These are phyloP conservation scores for Boulengeromyrus knoepffleri DNA, from an alignment of 2,113 vertebrate species.

Conservation along the genomic window DNA sequence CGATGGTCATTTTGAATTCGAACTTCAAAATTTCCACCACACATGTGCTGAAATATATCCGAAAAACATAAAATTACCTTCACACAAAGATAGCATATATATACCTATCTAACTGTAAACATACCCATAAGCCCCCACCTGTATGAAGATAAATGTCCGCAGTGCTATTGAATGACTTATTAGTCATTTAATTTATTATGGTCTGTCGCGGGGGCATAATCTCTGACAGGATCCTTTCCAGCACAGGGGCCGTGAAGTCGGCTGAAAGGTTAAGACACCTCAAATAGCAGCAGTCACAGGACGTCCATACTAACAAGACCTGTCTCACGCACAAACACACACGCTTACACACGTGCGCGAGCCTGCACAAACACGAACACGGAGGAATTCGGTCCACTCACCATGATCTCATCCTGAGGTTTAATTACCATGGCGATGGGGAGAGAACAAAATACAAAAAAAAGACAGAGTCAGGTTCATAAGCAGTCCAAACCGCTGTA, in stretches of 20 bases:
- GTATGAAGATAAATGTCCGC: background rate
- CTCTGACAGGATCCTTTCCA: background rate
- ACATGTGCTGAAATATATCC: background rate
- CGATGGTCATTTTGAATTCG: background rate
- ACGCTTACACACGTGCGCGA: background rate
- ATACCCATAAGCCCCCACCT: background rate
- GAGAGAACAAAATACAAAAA: conserved; percentile 63
- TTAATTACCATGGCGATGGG: conserved; percentile 74
- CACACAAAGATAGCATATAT: background rate
- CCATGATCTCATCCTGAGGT: conserved; percentile 83
- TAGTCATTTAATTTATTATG: background rate
- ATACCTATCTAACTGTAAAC: background rate
- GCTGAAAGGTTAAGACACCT: background rate
- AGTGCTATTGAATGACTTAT: background rate
- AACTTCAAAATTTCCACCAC: background rate
- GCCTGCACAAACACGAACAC: background rate
- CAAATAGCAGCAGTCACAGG: background rate
- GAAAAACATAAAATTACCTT: background rate
- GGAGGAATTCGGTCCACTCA: conserved; percentile 62
- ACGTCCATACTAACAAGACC: background rate
- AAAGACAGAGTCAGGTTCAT: conserved; percentile 14
- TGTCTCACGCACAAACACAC: background rate
- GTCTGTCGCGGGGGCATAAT: background rate
- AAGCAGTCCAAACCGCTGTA: conserved; percentile 14
- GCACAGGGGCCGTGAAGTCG: background rate